A percentile compares a stretch with the other conserved stretches of the same genome.
Conservation (phyloP, 2,113 vertebrate species). For the Tyrannus savana region DNA sequence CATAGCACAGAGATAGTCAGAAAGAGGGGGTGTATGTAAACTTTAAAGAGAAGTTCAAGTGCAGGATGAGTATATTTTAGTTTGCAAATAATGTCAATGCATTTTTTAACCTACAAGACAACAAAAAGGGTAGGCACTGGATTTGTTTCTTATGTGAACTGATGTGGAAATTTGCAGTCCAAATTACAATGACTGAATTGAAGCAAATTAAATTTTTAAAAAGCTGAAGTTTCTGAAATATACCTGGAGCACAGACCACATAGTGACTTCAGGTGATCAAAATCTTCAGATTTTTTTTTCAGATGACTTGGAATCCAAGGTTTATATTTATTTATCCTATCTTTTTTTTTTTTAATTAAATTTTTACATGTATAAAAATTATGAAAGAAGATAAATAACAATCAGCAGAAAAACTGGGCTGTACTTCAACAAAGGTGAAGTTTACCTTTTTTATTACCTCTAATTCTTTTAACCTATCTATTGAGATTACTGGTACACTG, state of each 20-base stretch:
- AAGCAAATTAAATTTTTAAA: neutral
- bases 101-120: neutral
- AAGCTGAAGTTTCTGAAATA: neutral
- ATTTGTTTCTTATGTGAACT: neutral
- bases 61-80: neutral
- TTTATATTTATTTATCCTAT: neutral
- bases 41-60: neutral
- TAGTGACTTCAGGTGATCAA: neutral
- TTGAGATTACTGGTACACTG: neutral
- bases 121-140: neutral
- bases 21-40: neutral
- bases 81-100: neutral
- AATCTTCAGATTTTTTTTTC: neutral
- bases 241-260: neutral
- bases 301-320: neutral
- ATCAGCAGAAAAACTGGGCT: neutral
- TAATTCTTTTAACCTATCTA: neutral
- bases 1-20: neutral
- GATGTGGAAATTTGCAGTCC: neutral
- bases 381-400: neutral
- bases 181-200: neutral
- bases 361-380: neutral
- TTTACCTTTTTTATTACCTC: neutral
- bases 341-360: neutral
- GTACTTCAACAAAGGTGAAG: neutral